Evolutionary conservation across 2,113 vertebrate species (phyloP), one percentile per base, ranked within the genome.

Genomic region (Engystomops pustulosus): DNA sequence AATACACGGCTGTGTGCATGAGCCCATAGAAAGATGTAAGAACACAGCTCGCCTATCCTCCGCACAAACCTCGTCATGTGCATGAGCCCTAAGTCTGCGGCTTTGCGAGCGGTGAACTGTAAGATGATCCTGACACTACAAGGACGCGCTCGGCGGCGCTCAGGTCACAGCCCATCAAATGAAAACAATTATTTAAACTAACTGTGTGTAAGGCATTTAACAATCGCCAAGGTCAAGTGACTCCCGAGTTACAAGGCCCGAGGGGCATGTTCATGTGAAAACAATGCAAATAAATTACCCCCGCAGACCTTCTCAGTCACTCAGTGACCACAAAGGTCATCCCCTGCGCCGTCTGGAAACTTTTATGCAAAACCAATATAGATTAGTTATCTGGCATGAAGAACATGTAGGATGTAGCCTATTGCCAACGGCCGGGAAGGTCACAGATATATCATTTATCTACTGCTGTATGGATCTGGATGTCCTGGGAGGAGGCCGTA

Each of bases 101-200:
- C 71, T 68, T 23, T 18, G 55, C 8, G 72, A 77, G 81, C 68
- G 77, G 23, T 78, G 82, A 84, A 51, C 72, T 69, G 82, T 44
- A 72, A 67, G 72, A 84, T 23, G 83, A 84, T 84, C 74, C 62
- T 45, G 67, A 69, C 58, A 58, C 47, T 23, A 41, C 51, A 69
- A 70, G 27, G 44, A 78, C 74, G 25, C n/a, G 82, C 70, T 84
- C 74, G 20, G 32, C 15, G 6, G n/a, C 45, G 68, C 25, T 69
- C 15, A 32, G 83, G 83, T 84, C 83, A 79, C 62, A 30, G 58
- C 83, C 18, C 62, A 84, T 94, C 94, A 93, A 93, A 94, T 91
- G 91, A 94, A 94, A 95, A 94, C 93, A 93, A 95, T 94, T 94
- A 93, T 94, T 93, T 92, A 91, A 93, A 94, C 92, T 93, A 93